Conservation (phyloP, 64 coral and sea anemone species). For the Exaiptasia diaphana region DNA sequence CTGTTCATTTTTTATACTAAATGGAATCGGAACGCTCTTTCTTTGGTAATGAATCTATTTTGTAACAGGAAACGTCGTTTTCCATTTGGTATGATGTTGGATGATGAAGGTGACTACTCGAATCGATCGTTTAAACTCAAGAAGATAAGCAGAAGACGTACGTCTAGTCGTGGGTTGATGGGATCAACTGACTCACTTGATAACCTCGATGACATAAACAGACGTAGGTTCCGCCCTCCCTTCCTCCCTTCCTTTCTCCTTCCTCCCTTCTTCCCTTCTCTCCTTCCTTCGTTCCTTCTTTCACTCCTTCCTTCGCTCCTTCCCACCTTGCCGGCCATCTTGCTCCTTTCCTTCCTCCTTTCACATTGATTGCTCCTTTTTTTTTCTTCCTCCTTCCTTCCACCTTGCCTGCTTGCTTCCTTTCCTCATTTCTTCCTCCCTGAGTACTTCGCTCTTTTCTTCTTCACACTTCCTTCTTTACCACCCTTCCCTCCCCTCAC, state of each 20-base stretch:
- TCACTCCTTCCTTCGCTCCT: background rate
- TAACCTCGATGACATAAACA: constrained; percentile 49
- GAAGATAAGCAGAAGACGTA: constrained; percentile 34
- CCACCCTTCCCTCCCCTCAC: background rate
- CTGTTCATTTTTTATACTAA: too few species aligned
- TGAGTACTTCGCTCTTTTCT: background rate
- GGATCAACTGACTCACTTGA: constrained; percentile 75
- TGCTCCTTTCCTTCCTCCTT: background rate
- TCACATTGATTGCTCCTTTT: background rate
- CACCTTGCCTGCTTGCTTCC: background rate
- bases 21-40: too few species aligned
- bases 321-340: too few species aligned
- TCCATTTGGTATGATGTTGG: constrained; percentile 22
- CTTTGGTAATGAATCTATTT: too few species aligned
- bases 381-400: background rate
- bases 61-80: constrained; percentile 19
- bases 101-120: constrained; percentile 35
- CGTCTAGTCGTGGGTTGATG: constrained; percentile 65
- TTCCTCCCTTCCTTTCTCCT: background rate
- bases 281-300: background rate
- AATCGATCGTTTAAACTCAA: constrained; percentile 46
- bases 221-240: background rate
- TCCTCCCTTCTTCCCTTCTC: background rate
- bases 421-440: background rate
- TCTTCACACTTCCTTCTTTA: background rate